These are phyloP conservation scores for Petrocephalus microphthalmus DNA, from an alignment of 2,113 vertebrate species.

Conservation along the genomic window DNA sequence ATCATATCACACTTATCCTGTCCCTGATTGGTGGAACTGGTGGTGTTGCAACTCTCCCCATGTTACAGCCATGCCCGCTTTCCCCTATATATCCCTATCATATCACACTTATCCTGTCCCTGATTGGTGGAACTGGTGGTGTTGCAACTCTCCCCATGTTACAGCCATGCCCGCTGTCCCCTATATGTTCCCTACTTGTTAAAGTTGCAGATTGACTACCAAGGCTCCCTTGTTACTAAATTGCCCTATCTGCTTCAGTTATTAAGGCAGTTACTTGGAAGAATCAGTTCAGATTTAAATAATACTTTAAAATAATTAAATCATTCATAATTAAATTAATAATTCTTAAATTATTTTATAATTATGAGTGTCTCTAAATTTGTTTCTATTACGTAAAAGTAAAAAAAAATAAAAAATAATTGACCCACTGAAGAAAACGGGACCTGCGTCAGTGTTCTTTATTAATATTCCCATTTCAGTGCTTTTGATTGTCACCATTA, in stretches of 20 bases:
- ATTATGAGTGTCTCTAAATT: background rate
- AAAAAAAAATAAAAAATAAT: too few relatives aligned
- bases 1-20: too few relatives aligned
- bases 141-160: too few relatives aligned
- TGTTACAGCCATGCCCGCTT: too few relatives aligned
- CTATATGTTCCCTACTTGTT: background rate
- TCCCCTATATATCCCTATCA: too few relatives aligned
- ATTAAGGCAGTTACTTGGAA: background rate
- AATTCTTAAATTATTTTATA: too few relatives aligned
- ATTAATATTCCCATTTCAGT: background rate
- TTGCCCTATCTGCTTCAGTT: background rate
- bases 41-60: too few relatives aligned
- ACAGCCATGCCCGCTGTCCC: too few relatives aligned
- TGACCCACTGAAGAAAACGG: background rate
- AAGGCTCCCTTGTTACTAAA: background rate
- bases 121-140: too few relatives aligned
- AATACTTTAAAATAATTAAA: background rate
- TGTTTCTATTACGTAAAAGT: background rate
- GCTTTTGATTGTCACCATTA: background rate
- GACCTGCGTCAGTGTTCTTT: background rate
- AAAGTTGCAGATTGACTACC: background rate
- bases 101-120: too few relatives aligned
- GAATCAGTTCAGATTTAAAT: background rate
- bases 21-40: too few relatives aligned
- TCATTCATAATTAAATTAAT: too few relatives aligned